These are phyloP conservation scores for Drosophila virilis DNA, from an alignment of 1,140 invertebrate species.

Conservation along the genomic window DNA sequence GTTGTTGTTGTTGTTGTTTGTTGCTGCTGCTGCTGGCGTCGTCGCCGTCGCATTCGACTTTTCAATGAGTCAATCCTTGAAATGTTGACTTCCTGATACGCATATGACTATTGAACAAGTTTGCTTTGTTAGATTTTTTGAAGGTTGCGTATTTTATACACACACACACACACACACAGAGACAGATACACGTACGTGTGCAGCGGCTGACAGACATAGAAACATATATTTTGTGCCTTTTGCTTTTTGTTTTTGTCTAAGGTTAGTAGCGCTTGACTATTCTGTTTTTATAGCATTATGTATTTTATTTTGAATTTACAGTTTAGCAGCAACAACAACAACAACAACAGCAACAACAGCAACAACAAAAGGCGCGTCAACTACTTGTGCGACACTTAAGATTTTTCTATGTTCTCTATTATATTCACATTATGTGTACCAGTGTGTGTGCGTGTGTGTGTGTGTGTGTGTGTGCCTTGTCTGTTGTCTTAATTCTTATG, in stretches of 20 bases:
- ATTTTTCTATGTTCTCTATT: constrained; percentile 47
- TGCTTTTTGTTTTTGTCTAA: constrained; percentile 59
- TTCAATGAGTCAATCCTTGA: constrained; percentile 84
- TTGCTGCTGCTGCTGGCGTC: neutral
- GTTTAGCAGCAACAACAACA: constrained; percentile 48
- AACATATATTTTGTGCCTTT: constrained; percentile 57
- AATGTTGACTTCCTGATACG: constrained; percentile 84
- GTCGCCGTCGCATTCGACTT: constrained; percentile 78
- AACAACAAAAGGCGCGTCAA: constrained; percentile 45
- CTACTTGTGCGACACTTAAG: constrained; percentile 56
- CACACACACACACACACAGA: constrained; percentile 30
- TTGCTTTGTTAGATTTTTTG: constrained; percentile 84
- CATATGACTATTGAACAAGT: constrained; percentile 84
- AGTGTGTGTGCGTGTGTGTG: constrained; percentile 9
- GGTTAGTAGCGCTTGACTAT: constrained; percentile 60
- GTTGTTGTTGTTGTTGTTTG: constrained; percentile 3
- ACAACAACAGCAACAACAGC: constrained; percentile 51
- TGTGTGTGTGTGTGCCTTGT: constrained; percentile 18
- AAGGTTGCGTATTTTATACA: constrained; percentile 81
- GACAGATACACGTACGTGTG: constrained; percentile 22
- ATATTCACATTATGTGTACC: constrained; percentile 29
- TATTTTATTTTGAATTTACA: constrained; percentile 58
- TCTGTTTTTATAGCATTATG: constrained; percentile 46
- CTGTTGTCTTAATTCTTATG: constrained; percentile 55
- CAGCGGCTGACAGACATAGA: constrained; percentile 53